Base-by-base conservation (phyloP, 92 coral and sea anemone genomes). In the Epizoanthus stellaris region DNA sequence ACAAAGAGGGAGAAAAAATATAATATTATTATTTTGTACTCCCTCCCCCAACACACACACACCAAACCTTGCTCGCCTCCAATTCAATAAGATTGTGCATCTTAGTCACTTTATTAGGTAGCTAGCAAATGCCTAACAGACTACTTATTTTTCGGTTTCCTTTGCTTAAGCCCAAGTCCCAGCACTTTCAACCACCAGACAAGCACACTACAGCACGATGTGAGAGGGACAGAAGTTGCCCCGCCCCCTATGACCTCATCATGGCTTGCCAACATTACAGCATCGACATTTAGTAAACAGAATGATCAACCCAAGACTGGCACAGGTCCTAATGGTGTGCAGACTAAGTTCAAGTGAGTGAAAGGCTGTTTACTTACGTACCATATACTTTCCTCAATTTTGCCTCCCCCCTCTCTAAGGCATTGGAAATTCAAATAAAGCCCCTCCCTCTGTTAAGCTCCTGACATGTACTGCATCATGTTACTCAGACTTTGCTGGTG, bases 231-330 rank as follows among this genome's bases (percentile, higher is more conserved):
- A 49, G 95, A 94, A 65, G 81, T 88, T 67, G 95, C 98, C 25
- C 92, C 87, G 10, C 70, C 92, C 4, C 82, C 94, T 14, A 82
- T 82, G 11, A 77, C 77, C 5, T 57, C 94, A 38, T 84, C 98
- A 10, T 97, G 99, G 99, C 94, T 97, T 58, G 90, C 94, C 16
- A 84, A 88, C 77, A 95, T 95, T 88, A 82, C 93, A 14, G 40
- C 92, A 8, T 85, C 96, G 20, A 88, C 93, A 54, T 90, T 94
- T 75, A 88, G 87, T 15, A 89, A 72, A 72, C 93, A 92, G 66
- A 83, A 49, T 45, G 65, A 88, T 25, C 92, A 92, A 40, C 67
- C 13, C 59, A 63, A 57, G 73, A 52, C 79, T 13, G 12, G 74
- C 52, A 56, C 66, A 30, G 88, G 75, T 59, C 82, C 81, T 10